A percentile compares a stretch with the other conserved stretches of the same genome.
Conservation (phyloP, 2,113 vertebrate species). For the Ceratotherium simum region DNA sequence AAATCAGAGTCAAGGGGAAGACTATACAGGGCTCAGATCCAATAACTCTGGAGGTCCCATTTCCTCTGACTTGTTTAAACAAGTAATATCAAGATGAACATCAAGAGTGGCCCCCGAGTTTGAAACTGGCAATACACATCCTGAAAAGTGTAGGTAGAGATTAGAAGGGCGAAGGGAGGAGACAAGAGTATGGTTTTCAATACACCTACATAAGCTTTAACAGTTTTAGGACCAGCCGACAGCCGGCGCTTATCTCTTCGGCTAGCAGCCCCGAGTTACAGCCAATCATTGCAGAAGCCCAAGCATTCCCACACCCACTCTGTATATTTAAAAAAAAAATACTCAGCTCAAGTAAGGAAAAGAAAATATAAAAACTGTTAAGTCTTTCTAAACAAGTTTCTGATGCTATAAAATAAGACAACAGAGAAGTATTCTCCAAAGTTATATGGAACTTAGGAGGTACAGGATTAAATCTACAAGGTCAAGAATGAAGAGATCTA, state of each 20-base stretch:
- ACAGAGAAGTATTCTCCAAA: not conserved
- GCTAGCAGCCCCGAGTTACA: not conserved
- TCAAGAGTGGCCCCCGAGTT: not conserved
- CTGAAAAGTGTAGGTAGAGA: not conserved
- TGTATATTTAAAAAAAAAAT: not conserved
- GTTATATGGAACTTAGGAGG: not conserved
- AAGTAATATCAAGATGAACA: not conserved
- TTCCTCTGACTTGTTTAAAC: constrained; percentile 30
- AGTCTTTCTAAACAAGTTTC: constrained; percentile 11
- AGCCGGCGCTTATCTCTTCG: not conserved
- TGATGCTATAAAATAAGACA: not conserved
- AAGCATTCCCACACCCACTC: not conserved
- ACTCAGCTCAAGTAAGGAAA: not conserved
- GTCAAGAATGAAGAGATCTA: not conserved
- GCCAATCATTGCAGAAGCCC: not conserved
- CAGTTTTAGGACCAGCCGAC: not conserved
- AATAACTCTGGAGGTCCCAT: not conserved
- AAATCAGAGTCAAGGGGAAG: not conserved
- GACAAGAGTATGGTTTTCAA: not conserved
- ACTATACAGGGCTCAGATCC: not conserved
- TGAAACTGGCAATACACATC: not conserved
- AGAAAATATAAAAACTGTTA: not conserved
- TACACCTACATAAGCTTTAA: not conserved
- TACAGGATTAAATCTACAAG: not conserved
- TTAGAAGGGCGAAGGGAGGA: not conserved